Evolutionary conservation across 2,888 invertebrate genomes (phyloP), one percentile per base, ranked within the genome.

Genomic region (Nomada fabriciana): DNA sequence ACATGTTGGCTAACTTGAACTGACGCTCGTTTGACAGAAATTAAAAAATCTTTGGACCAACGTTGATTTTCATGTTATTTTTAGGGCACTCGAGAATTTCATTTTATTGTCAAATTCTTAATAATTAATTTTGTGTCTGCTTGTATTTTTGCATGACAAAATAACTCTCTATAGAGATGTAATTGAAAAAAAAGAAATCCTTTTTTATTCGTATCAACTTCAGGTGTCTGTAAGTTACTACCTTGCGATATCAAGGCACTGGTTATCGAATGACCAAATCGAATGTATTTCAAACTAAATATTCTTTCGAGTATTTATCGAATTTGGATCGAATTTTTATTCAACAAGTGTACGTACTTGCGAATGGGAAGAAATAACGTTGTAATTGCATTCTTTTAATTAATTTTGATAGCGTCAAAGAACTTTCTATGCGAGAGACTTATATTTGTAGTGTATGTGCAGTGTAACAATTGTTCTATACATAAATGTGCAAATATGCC

Each of bases 271-370:
- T 59, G 63, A 60, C 29, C 3, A 18, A 59, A 13, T 60, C n/a
- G 10, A 60, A 65, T 55, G 5, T 20, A 42, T 71, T 80, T 50
- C 2, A 57, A 72, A 42, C 53, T 60, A 65, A 20, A 50, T 25
- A 13, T 23, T 55, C 3, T 23, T 23, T 3, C 18, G n/a, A 15
- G 52, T 53, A n/a, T 9, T 53, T n/a, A 53, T 53, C 52, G 9
- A 53, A 36, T 29, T 50, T 25, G 2, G 9, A 18, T n/a, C 4
- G n/a, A 25, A n/a, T 70, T 60, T 36, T n/a, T n/a, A 25, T 36
- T 20, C 11, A 7, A n/a, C 29, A 10, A 29, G 42, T 15, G 11
- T 18, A 15, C 3, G n/a, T n/a, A 18, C 18, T 4, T 29, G 18
- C 29, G 2, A 55, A 13, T 61, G 25, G 7, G 42, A 53, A 11